Percentiles rank a stretch among this genome's conserved stretches.
These are phyloP conservation scores for Chloroclysta siterata DNA, from an alignment of 2,888 invertebrate species.

Conservation along the genomic window DNA sequence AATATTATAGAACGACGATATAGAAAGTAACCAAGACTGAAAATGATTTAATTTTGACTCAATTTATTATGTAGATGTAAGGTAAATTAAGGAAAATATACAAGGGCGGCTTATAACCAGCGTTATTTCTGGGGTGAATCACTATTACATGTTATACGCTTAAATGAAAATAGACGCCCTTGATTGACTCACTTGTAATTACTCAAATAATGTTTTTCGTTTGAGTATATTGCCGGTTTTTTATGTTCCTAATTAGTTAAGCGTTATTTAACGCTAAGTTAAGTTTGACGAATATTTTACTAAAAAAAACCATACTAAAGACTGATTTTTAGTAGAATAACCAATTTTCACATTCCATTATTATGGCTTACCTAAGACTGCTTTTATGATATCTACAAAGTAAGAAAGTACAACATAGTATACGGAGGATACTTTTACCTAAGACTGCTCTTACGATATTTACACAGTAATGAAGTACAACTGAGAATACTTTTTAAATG, in stretches of 20 bases:
- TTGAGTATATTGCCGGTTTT: slow-evolving; percentile 4
- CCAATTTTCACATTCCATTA: background rate
- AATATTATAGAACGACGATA: background rate
- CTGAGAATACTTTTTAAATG: background rate
- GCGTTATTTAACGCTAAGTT: background rate
- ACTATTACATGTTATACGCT: no score
- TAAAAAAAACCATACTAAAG: background rate
- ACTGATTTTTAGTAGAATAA: background rate
- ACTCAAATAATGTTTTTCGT: slow-evolving; percentile 9
- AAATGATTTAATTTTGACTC: slow-evolving; percentile 1
- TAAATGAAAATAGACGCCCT: background rate
- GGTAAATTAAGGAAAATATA: background rate
- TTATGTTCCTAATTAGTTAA: slow-evolving; percentile 4
- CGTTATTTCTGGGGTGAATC: background rate
- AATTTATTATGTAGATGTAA: slow-evolving; percentile 1
- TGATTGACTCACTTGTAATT: slow-evolving; percentile 12
- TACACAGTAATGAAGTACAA: background rate
- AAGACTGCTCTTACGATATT: background rate
- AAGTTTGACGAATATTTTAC: background rate
- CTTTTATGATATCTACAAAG: no score
- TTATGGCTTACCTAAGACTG: background rate
- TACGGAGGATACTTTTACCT: background rate
- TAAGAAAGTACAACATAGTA: no score
- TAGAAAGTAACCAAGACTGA: slow-evolving; percentile 6
- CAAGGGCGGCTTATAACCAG: background rate